Evolutionary conservation across 2,797 vertebrate genomes (phyloP), one percentile per base, ranked within the genome.

Genomic region (Borostomias antarcticus): DNA sequence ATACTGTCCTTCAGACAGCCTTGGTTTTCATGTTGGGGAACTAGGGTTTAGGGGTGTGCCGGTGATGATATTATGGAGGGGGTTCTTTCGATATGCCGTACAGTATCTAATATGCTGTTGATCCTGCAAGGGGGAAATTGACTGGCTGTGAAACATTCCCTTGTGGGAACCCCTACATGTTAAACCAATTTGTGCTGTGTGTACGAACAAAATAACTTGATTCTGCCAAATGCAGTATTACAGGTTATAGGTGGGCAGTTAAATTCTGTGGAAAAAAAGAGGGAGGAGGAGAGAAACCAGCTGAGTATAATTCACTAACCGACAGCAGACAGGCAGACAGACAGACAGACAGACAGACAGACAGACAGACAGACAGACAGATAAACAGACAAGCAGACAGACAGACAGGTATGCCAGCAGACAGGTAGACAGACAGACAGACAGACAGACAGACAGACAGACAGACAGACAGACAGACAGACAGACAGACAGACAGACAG

Each of bases 111-210:
- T 5, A 54, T 30, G 17, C 28, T 54, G 26, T 7, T 29, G 26
- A 25, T 28, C 52, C 52, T 29, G 26, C 13, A 7, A 15, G 2
- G 26, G 3, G 15, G n/a, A n/a, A 48, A 17, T 23, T n/a, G 52
- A n/a, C 17, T 10, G 52, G 58, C 45, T 71, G 23, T 19, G 33
- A 40, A 40, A 58, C 8, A 23, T 58, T 40, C 21, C 1, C 80
- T 69, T 68, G 79, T 82, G 78, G 70, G 23, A 33, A 58, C n/a
- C n/a, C 68, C 63, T 62, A 71, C 63, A 73, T 73, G 48, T 26
- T 60, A 64, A 62, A 43, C 32, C 72, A 78, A 76, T 79, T 81
- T 30, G 40, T 50, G 59, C 48, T 72, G 52, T 10, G 28, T 74
- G 70, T 74, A 58, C 7, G 52, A 70, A 47, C 63, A 30, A n/a